Conservation (phyloP, 2,888 invertebrate genomes). For the Andrena minutula region DNA sequence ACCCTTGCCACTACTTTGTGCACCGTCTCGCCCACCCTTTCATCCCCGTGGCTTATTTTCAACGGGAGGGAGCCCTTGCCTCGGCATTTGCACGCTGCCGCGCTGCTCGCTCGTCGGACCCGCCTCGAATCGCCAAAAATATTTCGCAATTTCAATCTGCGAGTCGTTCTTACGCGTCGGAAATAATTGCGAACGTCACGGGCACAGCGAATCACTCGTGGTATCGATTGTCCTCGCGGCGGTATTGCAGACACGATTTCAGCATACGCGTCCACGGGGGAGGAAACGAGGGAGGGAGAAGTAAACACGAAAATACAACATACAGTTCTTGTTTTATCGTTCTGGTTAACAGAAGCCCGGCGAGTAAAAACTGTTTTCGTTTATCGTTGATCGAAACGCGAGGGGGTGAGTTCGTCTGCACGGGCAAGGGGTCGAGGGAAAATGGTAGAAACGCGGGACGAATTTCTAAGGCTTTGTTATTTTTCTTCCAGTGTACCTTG, state of each 20-base stretch:
- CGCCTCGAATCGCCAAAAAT: not conserved
- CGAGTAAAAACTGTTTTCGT: not conserved
- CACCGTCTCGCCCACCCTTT: conserved; percentile 57
- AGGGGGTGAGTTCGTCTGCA: not conserved
- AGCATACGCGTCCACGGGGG: not conserved
- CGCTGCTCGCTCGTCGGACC: conserved; percentile 17
- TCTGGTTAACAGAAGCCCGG: not conserved
- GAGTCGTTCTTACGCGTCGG: not conserved
- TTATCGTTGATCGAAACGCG: not conserved
- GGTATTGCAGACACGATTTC: conserved; percentile 5
- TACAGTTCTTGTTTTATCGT: not conserved
- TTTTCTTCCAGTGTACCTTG: conserved; percentile 46
- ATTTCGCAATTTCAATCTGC: not conserved
- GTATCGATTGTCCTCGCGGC: conserved; percentile 28
- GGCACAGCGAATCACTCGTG: not conserved
- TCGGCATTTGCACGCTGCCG: conserved; percentile 52
- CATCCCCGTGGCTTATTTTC: conserved; percentile 71
- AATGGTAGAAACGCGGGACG: not conserved
- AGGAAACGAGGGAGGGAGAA: not conserved
- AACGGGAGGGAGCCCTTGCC: conserved; percentile 24
- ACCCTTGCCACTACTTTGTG: conserved; percentile 65
- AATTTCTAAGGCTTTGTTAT: conserved; percentile 36
- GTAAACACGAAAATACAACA: conserved; percentile 1
- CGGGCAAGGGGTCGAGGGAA: not conserved
- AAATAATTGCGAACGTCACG: not conserved